Percentiles rank a stretch among this genome's conserved stretches.
phyloP scores from a whole-genome alignment of 2,797 vertebrate species.

The Microhierax caerulescens region DNA sequence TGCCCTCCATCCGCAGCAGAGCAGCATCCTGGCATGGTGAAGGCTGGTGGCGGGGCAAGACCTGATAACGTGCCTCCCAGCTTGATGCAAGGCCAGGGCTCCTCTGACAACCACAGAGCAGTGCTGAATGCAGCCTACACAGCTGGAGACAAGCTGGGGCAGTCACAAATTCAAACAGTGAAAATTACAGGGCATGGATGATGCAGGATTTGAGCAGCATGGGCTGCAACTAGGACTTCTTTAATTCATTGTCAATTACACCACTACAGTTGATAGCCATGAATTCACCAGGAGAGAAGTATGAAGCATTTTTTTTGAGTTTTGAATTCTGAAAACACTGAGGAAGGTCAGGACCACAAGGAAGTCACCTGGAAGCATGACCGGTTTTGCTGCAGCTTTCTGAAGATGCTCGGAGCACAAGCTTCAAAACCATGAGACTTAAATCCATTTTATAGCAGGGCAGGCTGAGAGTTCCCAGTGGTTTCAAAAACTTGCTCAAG shows the following conservation, averaged over 20 bases:
- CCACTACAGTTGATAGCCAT: background rate
- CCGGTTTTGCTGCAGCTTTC: background rate
- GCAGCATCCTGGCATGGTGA: rapidly evolving
- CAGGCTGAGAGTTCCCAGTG: background rate
- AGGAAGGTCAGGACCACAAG: background rate
- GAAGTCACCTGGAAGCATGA: background rate
- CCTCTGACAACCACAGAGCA: background rate
- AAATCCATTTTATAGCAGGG: background rate
- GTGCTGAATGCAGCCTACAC: background rate
- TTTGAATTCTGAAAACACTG: background rate
- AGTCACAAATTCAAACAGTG: background rate
- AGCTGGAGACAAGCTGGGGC: background rate
- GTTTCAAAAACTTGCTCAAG: background rate
- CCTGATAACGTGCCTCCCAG: background rate
- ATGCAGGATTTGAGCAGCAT: background rate
- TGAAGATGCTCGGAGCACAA: background rate
- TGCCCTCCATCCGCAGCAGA: rapidly evolving
- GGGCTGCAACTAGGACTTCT: background rate
- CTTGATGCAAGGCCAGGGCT: background rate
- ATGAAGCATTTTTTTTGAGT: background rate
- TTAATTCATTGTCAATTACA: background rate
- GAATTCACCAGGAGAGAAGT: background rate
- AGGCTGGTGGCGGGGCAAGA: background rate
- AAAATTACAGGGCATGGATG: background rate
- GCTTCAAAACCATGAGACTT: background rate